Evolutionary conservation across 2,888 invertebrate genomes (phyloP).

Genomic region (Rhamphomyia laevipes): DNA sequence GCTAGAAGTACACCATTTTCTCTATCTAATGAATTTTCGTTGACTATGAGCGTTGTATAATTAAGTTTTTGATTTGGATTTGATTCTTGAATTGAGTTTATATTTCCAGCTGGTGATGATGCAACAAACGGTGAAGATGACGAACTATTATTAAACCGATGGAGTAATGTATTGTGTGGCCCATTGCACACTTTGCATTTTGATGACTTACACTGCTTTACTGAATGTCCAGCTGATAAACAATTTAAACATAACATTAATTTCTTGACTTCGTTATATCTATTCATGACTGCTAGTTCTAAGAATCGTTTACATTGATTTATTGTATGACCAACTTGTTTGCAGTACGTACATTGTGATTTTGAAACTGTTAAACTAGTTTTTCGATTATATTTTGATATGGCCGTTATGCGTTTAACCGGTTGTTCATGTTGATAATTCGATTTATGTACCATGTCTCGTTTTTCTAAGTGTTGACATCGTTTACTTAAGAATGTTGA

Average conservation of each 20-base stretch:
- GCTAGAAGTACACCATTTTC: background rate
- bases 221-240: background rate
- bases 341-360: background rate
- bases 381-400: background rate
- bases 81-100: background rate
- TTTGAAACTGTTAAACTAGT: background rate
- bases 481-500: constrained; percentile 5
- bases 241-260: background rate
- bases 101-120: background rate
- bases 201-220: background rate
- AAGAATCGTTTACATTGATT: background rate
- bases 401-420: background rate
- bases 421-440: background rate
- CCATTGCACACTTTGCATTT: background rate
- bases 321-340: background rate
- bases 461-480: constrained; percentile 1
- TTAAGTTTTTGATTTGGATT: too few relatives aligned
- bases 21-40: background rate
- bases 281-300: background rate
- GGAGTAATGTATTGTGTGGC: background rate
- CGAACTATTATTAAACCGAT: background rate
- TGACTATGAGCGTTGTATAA: too few relatives aligned
- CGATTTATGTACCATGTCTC: background rate
- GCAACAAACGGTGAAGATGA: too few relatives aligned
- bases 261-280: background rate